Evolutionary conservation across 2,888 invertebrate species (phyloP).

Genomic region (Cheiracanthium punctorium): DNA sequence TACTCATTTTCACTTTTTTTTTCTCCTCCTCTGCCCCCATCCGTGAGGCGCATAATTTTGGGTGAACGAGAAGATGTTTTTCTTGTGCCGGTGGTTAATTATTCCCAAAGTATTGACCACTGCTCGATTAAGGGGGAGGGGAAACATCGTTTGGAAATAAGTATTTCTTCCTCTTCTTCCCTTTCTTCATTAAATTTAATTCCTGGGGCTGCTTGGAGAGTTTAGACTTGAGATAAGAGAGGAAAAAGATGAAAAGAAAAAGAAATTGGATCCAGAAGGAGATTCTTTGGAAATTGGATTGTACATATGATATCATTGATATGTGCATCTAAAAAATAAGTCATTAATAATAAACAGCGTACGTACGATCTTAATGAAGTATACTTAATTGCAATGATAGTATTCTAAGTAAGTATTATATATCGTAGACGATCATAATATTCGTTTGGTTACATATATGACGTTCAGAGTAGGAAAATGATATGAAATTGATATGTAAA

Average conservation of each 20-base stretch:
- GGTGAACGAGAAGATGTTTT: background rate
- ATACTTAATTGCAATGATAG: background rate
- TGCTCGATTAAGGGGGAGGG: background rate
- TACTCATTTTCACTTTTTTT: slow-evolving; percentile 51
- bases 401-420: too few species aligned
- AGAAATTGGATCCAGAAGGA: background rate
- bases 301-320: background rate
- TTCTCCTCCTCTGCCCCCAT: background rate
- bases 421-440: too few species aligned
- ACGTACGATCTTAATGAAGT: background rate
- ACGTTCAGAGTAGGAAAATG: too few species aligned
- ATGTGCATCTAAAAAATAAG: background rate
- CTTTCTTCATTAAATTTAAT: background rate
- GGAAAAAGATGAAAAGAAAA: background rate
- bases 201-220: background rate
- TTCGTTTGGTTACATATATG: too few species aligned
- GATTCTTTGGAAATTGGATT: background rate
- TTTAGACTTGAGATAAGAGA: too few species aligned
- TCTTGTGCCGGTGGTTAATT: slow-evolving; percentile 6
- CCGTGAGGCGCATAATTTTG: slow-evolving; percentile 8
- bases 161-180: background rate
- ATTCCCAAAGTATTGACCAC: slow-evolving; percentile 24
- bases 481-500: too few species aligned
- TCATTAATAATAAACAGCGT: background rate
- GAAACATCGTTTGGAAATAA: background rate